Conservation (phyloP, 2,888 invertebrate genomes). For the Agonopterix subpropinquella region DNA sequence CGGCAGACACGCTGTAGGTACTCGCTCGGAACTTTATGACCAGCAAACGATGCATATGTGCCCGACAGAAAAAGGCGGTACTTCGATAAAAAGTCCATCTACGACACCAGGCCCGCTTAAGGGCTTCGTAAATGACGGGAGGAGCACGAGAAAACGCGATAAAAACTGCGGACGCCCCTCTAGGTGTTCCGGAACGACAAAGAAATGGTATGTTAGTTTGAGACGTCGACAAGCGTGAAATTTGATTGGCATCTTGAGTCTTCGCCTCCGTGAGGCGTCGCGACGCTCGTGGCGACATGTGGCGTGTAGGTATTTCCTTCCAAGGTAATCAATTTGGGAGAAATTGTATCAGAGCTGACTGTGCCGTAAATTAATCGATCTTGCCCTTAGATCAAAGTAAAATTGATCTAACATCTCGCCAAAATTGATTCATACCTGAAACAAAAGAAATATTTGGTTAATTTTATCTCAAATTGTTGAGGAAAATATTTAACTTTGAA, state of each 20-base stretch:
- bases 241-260: constrained; percentile 43
- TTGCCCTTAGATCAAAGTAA: neutral
- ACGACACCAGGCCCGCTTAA: constrained; percentile 50
- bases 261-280: constrained; percentile 12
- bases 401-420: neutral
- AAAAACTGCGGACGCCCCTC: constrained; percentile 51
- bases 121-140: constrained; percentile 57
- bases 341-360: too few relatives aligned
- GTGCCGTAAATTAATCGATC: too few relatives aligned
- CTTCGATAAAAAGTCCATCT: constrained; percentile 63
- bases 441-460: constrained; percentile 1
- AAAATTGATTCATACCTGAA: constrained; percentile 2
- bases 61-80: constrained; percentile 46
- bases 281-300: constrained; percentile 4
- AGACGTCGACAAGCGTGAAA: constrained; percentile 46
- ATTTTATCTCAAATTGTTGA: neutral
- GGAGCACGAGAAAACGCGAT: constrained; percentile 50
- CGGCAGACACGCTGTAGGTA: constrained; percentile 33
- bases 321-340: constrained; percentile 1
- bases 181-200: constrained; percentile 34
- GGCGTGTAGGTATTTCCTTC: constrained; percentile 1
- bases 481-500: too few relatives aligned
- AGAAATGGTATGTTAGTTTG: constrained; percentile 39
- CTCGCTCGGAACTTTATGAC: constrained; percentile 49
- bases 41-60: constrained; percentile 54